phyloP scores from a whole-genome alignment of 2,888 invertebrate species.

The Antheraea assamensis region DNA sequence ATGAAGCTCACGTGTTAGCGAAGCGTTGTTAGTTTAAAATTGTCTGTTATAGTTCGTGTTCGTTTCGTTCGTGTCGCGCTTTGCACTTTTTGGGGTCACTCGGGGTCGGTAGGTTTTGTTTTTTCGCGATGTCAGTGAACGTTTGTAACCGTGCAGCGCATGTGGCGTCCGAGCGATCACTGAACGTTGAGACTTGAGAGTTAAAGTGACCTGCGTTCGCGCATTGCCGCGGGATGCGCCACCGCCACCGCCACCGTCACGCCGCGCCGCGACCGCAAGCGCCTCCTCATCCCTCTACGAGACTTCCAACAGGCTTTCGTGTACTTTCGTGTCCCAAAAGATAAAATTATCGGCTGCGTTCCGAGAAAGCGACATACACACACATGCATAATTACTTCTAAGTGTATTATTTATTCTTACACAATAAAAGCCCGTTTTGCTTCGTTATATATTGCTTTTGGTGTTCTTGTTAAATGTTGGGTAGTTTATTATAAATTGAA shows the following conservation, averaged over 20 bases:
- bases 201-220: slow-evolving; percentile 14
- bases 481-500: background rate
- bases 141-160: slow-evolving; percentile 53
- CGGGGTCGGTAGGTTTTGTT: slow-evolving; percentile 55
- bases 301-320: slow-evolving; percentile 8
- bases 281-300: slow-evolving; percentile 27
- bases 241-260: slow-evolving; percentile 31
- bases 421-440: slow-evolving; percentile 32
- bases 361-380: slow-evolving; percentile 34
- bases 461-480: background rate
- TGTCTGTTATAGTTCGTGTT: slow-evolving; percentile 55
- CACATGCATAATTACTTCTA: slow-evolving; percentile 6
- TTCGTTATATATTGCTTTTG: background rate
- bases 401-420: slow-evolving; percentile 16
- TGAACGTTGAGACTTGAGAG: slow-evolving; percentile 26
- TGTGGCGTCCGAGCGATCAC: slow-evolving; percentile 64
- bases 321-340: slow-evolving; percentile 52
- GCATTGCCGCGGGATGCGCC: slow-evolving; percentile 32
- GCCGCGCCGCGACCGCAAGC: slow-evolving; percentile 32
- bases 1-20: slow-evolving; percentile 65
- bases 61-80: slow-evolving; percentile 72
- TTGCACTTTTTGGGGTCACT: slow-evolving; percentile 70
- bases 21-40: slow-evolving; percentile 56
- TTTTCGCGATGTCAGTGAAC: slow-evolving; percentile 43
- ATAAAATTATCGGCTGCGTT: slow-evolving; percentile 50